Evolutionary conservation across 1,140 invertebrate species (phyloP).

Genomic region (Kradibia gibbosae): DNA sequence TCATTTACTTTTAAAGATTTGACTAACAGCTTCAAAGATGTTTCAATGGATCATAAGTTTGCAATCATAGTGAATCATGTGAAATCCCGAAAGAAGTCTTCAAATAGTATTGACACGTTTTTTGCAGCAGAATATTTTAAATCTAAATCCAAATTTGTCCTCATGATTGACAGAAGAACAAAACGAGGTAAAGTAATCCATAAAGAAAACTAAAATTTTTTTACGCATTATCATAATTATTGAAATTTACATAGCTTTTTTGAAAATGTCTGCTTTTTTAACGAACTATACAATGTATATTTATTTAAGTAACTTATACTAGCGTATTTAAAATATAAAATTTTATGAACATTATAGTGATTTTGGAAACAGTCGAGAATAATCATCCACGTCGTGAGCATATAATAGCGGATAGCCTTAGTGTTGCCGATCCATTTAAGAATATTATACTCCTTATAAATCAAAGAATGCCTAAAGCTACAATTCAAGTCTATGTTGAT

Average conservation of each 20-base stretch:
- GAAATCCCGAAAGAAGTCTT: conserved; percentile 73
- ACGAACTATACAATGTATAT: too few species aligned
- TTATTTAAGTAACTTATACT: conserved; percentile 18
- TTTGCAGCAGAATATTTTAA: conserved; percentile 78
- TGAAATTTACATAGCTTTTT: too few species aligned
- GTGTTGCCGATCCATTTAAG: conserved; percentile 70
- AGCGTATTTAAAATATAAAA: neutral
- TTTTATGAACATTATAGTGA: conserved; percentile 69
- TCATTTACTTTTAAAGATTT: conserved; percentile 66
- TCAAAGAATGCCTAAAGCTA: conserved; percentile 72
- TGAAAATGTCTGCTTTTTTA: too few species aligned
- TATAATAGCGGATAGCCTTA: conserved; percentile 73
- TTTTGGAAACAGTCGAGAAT: conserved; percentile 75
- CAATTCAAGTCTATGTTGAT: conserved; percentile 75
- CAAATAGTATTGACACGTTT: conserved; percentile 75
- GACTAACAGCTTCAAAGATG: conserved; percentile 74
- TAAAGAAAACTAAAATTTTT: neutral
- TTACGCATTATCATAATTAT: too few species aligned
- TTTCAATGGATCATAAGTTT: conserved; percentile 76
- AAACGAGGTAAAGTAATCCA: conserved; percentile 74
- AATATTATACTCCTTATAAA: conserved; percentile 74
- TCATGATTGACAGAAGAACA: conserved; percentile 77
- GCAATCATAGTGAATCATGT: conserved; percentile 77
- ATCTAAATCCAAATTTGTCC: conserved; percentile 76
- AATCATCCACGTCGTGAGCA: conserved; percentile 69